Evolutionary conservation across 1,140 invertebrate species (phyloP).

Genomic region (Danaus melanippus): DNA sequence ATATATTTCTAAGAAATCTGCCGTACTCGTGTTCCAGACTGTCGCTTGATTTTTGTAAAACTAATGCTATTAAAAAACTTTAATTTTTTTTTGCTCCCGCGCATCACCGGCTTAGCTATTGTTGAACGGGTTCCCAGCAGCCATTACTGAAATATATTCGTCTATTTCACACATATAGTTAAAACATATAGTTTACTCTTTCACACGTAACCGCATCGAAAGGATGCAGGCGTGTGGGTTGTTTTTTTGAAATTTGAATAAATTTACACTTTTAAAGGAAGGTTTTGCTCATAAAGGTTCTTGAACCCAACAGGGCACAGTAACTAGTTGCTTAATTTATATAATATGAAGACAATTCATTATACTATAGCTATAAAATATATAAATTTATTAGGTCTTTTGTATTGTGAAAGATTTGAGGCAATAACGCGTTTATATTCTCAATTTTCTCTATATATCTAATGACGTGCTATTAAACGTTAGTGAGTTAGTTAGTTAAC

Average conservation of each 20-base stretch:
- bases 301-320: constrained; percentile 24
- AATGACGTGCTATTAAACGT: too few relatives aligned
- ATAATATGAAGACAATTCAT: too few relatives aligned
- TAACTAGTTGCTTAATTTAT: too few relatives aligned
- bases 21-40: too few relatives aligned
- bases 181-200: constrained; percentile 13
- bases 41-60: not conserved
- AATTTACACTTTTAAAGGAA: constrained; percentile 58
- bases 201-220: constrained; percentile 15
- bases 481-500: too few relatives aligned
- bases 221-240: constrained; percentile 34
- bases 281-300: constrained; percentile 35
- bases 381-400: too few relatives aligned
- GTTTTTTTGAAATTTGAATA: constrained; percentile 58
- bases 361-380: too few relatives aligned
- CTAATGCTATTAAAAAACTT: constrained; percentile 19
- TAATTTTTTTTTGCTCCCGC: constrained; percentile 20
- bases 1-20: too few relatives aligned
- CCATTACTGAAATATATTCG: constrained; percentile 8
- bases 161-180: constrained; percentile 11
- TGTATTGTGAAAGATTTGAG: too few relatives aligned
- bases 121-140: constrained; percentile 24
- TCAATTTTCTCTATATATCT: too few relatives aligned
- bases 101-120: constrained; percentile 25
- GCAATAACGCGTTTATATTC: too few relatives aligned